phyloP scores from a whole-genome alignment of 2,888 invertebrate species.

The Selenia dentaria region DNA sequence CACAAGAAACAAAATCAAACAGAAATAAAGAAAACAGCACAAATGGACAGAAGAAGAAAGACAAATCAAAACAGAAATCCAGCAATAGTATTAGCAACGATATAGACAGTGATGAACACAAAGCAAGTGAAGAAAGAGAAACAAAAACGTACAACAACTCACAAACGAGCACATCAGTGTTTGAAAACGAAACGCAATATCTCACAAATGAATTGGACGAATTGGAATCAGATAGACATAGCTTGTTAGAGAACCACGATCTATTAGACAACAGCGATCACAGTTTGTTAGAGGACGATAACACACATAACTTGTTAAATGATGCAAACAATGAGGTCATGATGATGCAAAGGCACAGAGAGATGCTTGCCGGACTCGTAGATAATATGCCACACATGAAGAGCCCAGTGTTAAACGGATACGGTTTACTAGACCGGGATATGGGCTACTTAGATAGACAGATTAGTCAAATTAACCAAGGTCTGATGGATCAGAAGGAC shows the following conservation, averaged over 20 bases:
- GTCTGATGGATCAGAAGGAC: conserved; percentile 68
- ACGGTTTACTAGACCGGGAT: conserved; percentile 70
- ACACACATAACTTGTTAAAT: conserved; percentile 67
- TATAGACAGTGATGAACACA: conserved; percentile 49
- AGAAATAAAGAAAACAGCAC: conserved; percentile 78
- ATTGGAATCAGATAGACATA: conserved; percentile 78
- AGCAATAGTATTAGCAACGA: conserved; percentile 71
- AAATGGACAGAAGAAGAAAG: conserved; percentile 74
- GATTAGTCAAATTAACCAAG: conserved; percentile 71
- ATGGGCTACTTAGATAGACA: conserved; percentile 71
- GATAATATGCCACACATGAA: conserved; percentile 70
- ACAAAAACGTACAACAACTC: conserved; percentile 21
- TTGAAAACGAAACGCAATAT: conserved; percentile 67
- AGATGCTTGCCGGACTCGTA: conserved; percentile 70
- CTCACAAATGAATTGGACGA: conserved; percentile 74
- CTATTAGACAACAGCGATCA: conserved; percentile 76
- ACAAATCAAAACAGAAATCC: conserved; percentile 82
- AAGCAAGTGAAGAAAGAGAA: conserved; percentile 31
- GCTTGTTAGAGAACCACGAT: conserved; percentile 75
- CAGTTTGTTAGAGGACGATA: conserved; percentile 71
- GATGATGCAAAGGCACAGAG: conserved; percentile 72
- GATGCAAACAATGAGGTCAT: conserved; percentile 66
- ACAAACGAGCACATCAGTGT: conserved; percentile 55
- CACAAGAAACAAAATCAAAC: conserved; percentile 67
- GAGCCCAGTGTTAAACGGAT: conserved; percentile 66